These are phyloP conservation scores for Drosophila anomalata DNA, from an alignment of 2,888 invertebrate genomes.

Conservation along the genomic window DNA sequence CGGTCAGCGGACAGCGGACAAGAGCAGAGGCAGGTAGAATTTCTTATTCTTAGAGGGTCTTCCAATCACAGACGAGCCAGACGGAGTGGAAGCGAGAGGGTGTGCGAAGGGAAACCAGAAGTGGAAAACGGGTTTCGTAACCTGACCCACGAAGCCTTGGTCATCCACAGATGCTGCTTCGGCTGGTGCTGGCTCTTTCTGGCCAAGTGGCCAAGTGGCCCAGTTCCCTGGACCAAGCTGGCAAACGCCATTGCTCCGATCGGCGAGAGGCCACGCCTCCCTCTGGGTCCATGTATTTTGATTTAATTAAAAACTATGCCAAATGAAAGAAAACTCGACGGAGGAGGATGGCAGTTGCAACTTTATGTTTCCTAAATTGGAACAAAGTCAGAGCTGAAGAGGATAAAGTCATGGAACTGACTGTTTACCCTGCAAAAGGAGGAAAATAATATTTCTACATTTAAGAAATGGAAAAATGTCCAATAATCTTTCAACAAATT, in stretches of 20 bases:
- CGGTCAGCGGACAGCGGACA: background rate
- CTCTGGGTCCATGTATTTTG: conserved; percentile 33
- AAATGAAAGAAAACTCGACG: conserved; percentile 24
- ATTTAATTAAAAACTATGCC: conserved; percentile 54
- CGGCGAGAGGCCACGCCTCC: conserved; percentile 36
- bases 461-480: background rate
- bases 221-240: conserved; percentile 15
- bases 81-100: conserved; percentile 1
- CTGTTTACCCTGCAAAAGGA: background rate
- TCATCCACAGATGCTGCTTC: conserved; percentile 29
- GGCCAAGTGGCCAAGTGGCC: conserved; percentile 4
- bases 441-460: background rate
- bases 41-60: conserved; percentile 27
- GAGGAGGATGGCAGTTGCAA: conserved; percentile 14
- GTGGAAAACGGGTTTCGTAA: conserved; percentile 65
- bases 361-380: conserved; percentile 26
- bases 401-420: background rate
- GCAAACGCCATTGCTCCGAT: conserved; percentile 43
- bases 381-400: background rate
- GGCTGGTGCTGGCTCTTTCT: conserved; percentile 35
- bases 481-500: background rate
- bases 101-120: conserved; percentile 20
- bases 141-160: conserved; percentile 56
- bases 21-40: conserved; percentile 28
- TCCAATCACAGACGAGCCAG: conserved; percentile 66